Conservation (phyloP, 1,140 invertebrate genomes). For the Formica selysi region DNA sequence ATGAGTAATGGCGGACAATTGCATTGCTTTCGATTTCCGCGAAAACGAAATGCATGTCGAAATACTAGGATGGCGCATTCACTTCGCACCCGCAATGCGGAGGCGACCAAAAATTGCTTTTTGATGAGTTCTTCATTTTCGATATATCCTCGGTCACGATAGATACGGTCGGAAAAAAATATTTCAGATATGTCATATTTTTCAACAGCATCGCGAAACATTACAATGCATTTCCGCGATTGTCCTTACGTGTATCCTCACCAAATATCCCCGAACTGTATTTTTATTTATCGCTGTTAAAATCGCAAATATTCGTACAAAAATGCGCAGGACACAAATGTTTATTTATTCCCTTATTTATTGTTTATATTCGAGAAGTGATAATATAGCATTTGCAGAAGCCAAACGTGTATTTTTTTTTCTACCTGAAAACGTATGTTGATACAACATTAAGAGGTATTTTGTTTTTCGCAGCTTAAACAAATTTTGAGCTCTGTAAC, state of each 20-base stretch:
- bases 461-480: constrained; percentile 44
- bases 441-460: constrained; percentile 43
- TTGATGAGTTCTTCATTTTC: constrained; percentile 62
- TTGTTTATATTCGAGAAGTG: constrained; percentile 18
- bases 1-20: constrained; percentile 54
- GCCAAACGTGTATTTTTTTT: constrained; percentile 34
- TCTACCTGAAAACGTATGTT: constrained; percentile 20
- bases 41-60: constrained; percentile 63
- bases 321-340: neutral
- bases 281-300: constrained; percentile 12
- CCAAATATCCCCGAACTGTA: constrained; percentile 22
- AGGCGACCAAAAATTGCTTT: constrained; percentile 69
- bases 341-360: constrained; percentile 45
- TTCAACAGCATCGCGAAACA: constrained; percentile 7
- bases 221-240: neutral
- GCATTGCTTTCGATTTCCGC: constrained; percentile 46
- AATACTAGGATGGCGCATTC: constrained; percentile 28
- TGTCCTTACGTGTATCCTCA: neutral
- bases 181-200: constrained; percentile 42
- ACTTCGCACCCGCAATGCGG: constrained; percentile 55
- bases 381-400: constrained; percentile 6
- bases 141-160: constrained; percentile 43
- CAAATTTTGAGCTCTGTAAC: constrained; percentile 40
- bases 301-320: constrained; percentile 42
- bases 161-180: constrained; percentile 57